Evolutionary conservation across 2,888 invertebrate species (phyloP), one percentile per base, ranked within the genome.

Genomic region (Sphaerophoria rueppellii): DNA sequence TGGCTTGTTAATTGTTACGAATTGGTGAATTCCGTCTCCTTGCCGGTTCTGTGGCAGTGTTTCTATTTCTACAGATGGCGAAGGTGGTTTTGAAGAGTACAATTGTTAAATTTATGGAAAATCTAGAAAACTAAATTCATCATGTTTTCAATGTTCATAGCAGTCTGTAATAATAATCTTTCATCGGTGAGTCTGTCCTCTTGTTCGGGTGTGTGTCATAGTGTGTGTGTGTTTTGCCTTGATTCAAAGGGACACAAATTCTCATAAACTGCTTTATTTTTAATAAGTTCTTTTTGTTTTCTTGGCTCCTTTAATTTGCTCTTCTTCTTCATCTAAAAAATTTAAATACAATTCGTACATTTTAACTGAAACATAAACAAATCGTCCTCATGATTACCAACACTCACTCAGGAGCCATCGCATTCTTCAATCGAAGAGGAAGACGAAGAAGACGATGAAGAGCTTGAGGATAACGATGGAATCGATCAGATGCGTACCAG

Each of bases 391-490:
- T 65, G 69, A 70, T 69, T 61, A 75, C 37, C 40, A 40, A 75
- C 65, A 65, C 24, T 78, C 65, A 73, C 46, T 65, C 65, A 92
- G 92, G 92, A 93, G 88, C 91, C 92, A 74, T 92, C 92, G 88
- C 92, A 91, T 89, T 92, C 92, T 72, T 92, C 92, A 71, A 92
- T 92, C 87, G 92, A 92, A 88, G 92, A 88, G 78, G 88, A 88
- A 78, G 87, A 88, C 73, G 88, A 88, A 65, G 83, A 83, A 46
- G 86, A 87, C 34, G 85, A 85, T 12, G 75, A 86, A 16, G 85
- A 86, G 35, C 83, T 85, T 65, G 87, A 87, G 43, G 88, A 87
- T 81, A 87, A 87, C 65, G 88, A 88, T 76, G 88, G 83, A 69
- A 76, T 87, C 40, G 87, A 87, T 71, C 87, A 86, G 80, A 87